Evolutionary conservation across 2,888 invertebrate species (phyloP), one percentile per base, ranked within the genome.

Genomic region (Uropetala carovei): DNA sequence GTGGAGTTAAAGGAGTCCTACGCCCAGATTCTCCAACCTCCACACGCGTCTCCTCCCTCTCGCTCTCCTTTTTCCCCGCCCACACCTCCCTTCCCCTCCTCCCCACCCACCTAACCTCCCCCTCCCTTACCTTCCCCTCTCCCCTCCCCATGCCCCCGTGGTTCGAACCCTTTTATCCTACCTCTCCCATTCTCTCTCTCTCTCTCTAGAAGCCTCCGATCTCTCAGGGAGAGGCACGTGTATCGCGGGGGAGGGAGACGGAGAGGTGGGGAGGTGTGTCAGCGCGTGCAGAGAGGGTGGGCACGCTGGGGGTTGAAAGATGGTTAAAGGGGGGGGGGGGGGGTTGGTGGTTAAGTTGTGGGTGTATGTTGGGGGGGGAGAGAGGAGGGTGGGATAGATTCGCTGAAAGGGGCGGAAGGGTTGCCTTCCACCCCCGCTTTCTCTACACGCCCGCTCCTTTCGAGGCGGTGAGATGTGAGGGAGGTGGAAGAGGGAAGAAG

Each of bases 51-150:
- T 75, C 27, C 27, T 27, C 27, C 75, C 75, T 27, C 22, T 27
- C 75, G 22, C 27, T 5, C 75, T 27, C 7, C 11, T 13, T 22
- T 27, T 75, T 27, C 75, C 75, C 22, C 27, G 75, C 22, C 27
- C 75, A 27, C 75, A 11, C 75, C n/a, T 27, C 75, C 75, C 86
- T 18, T 60, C n/a, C 86, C 60, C 82, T 30, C 11, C 83, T 43
- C 56, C n/a, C 86, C 60, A 27, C 16, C 11, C 83, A n/a, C 56
- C 43, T 43, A 13, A 83, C 8, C 56, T 57, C 43, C 83, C 57
- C 83, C 57, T 14, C n/a, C n/a, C 43, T 43, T 4, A 83, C 8
- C 56, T 57, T n/a, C 83, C 57, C 83, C 57, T 14, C n/a, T n/a
- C n/a, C n/a, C n/a, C 1, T 43, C 43, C 43, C 5, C 43, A 5